phyloP scores from a whole-genome alignment of 2,888 invertebrate genomes.

The Trissolcus japonicus region DNA sequence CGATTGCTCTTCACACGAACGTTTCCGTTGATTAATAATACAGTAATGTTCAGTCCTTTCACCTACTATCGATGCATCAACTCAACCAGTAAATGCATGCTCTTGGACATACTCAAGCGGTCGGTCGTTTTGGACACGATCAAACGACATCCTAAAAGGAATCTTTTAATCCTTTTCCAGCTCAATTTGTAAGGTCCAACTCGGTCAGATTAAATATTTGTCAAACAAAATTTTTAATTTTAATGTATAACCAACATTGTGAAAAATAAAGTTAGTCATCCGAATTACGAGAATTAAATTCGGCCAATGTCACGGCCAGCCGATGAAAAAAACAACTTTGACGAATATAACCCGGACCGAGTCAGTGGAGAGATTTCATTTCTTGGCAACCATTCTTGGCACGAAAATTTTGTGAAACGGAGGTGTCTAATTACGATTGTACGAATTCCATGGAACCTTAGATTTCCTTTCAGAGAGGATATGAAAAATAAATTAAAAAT shows the following conservation, averaged over 20 bases:
- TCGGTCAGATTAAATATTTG: too few species aligned
- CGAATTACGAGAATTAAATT: neutral
- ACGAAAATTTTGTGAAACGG: conserved; percentile 38
- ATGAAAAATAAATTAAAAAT: too few species aligned
- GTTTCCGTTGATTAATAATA: conserved; percentile 37
- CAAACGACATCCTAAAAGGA: conserved; percentile 21
- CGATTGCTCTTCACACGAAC: conserved; percentile 11
- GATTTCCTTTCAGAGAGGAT: too few species aligned
- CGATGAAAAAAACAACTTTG: neutral
- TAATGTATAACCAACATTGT: too few species aligned
- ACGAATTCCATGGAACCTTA: conserved; percentile 2
- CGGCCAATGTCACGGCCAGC: neutral
- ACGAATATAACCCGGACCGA: neutral
- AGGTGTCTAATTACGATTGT: conserved; percentile 40
- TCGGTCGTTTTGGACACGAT: neutral
- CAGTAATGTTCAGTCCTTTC: conserved; percentile 32
- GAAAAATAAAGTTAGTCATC: too few species aligned
- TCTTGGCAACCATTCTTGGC: conserved; percentile 54
- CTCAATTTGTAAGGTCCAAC: too few species aligned
- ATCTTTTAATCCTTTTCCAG: conserved; percentile 25
- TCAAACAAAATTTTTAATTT: too few species aligned
- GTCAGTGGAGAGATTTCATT: neutral
- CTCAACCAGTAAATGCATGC: conserved; percentile 20
- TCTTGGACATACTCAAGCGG: conserved; percentile 8
- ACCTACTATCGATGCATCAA: conserved; percentile 19